A percentile compares a stretch with the other conserved stretches of the same genome.
phyloP scores from a whole-genome alignment of 2,797 vertebrate species.

The Megalops cyprinoides region DNA sequence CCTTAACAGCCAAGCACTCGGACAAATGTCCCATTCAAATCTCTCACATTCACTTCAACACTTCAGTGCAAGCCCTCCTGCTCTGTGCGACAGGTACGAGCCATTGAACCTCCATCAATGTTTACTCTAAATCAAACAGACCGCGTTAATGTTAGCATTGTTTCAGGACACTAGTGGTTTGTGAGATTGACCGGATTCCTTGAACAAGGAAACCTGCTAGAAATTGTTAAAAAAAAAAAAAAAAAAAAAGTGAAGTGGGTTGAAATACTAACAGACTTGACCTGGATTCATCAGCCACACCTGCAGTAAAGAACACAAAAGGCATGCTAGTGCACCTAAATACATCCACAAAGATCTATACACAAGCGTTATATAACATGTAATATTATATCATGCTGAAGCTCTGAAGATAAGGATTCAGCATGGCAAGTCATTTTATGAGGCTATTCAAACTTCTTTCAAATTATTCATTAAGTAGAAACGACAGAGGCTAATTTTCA shows the following conservation, averaged over 20 bases:
- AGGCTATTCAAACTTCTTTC: not conserved
- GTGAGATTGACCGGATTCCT: too few relatives aligned
- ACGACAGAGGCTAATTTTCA: not conserved
- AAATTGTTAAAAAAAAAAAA: not conserved
- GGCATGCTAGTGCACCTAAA: not conserved
- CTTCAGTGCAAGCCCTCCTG: not conserved
- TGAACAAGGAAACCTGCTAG: too few relatives aligned
- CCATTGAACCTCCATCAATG: not conserved
- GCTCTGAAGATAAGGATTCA: not conserved
- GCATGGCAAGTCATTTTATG: not conserved
- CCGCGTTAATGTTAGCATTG: too few relatives aligned
- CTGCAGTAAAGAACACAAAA: conserved; percentile 5
- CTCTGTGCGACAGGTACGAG: not conserved
- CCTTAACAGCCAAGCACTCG: not conserved
- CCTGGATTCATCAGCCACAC: not conserved
- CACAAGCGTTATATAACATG: not conserved
- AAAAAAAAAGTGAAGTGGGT: not conserved
- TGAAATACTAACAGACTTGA: not conserved
- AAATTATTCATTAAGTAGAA: not conserved
- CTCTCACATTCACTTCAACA: not conserved
- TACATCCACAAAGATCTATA: not conserved
- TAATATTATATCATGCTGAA: not conserved
- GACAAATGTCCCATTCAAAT: not conserved
- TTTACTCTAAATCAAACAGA: not conserved
- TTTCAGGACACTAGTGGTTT: too few relatives aligned